Evolutionary conservation across 2,113 vertebrate species (phyloP).

Genomic region (Muntiacus reevesi): DNA sequence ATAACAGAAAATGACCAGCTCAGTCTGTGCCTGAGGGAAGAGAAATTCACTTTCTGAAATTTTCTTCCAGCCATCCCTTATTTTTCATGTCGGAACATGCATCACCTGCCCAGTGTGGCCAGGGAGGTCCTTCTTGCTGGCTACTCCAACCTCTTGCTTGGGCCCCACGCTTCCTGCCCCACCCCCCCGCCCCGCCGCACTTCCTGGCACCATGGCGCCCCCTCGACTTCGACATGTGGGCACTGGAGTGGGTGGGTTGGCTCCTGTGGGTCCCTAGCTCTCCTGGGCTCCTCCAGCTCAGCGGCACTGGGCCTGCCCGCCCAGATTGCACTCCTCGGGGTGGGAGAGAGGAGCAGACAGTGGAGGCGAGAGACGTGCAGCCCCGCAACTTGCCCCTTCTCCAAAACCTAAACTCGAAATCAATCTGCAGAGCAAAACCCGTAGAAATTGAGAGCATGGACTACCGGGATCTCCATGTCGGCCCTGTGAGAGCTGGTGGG

Average conservation of each 20-base stretch:
- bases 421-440: neutral
- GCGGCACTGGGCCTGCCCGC: neutral
- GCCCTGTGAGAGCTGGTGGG: too few relatives aligned
- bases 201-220: neutral
- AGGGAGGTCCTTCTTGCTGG: neutral
- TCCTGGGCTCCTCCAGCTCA: neutral
- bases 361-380: neutral
- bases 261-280: neutral
- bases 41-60: neutral
- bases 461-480: neutral
- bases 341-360: too few relatives aligned
- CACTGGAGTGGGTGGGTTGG: accelerated
- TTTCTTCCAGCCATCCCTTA: neutral
- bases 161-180: neutral
- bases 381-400: neutral
- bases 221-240: accelerated
- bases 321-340: neutral
- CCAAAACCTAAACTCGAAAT: neutral
- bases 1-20: neutral
- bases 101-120: accelerated
- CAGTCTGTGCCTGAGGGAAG: neutral
- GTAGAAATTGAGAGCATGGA: accelerated
- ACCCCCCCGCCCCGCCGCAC: accelerated
- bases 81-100: accelerated
- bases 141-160: neutral